Conservation (phyloP, 2,113 vertebrate genomes). For the Panthera uncia region DNA sequence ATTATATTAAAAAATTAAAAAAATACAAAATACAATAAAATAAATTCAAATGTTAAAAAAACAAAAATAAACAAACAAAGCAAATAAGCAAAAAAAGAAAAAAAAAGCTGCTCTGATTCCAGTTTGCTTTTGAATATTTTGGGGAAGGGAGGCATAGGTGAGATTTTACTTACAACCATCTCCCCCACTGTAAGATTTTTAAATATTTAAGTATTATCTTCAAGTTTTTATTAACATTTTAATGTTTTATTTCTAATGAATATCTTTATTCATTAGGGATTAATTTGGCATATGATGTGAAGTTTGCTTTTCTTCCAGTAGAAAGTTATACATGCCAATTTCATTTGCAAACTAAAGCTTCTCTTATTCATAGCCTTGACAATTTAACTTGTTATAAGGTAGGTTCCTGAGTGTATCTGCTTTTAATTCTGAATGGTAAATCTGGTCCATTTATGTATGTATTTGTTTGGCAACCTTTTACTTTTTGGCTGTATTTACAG, state of each 20-base stretch:
- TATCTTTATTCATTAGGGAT: background rate
- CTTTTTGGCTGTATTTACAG: background rate
- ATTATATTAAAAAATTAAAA: too few relatives aligned
- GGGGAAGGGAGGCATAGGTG: rapidly evolving
- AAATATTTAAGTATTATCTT: background rate
- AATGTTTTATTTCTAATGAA: background rate
- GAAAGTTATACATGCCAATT: background rate
- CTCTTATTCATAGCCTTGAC: background rate
- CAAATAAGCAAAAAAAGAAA: too few relatives aligned
- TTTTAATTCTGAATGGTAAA: background rate
- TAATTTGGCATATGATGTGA: background rate
- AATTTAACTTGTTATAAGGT: background rate
- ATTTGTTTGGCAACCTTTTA: background rate
- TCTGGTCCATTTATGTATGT: background rate
- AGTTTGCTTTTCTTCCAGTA: background rate
- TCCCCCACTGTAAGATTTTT: background rate
- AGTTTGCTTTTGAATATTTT: background rate
- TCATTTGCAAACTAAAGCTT: background rate
- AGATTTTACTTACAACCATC: background rate
- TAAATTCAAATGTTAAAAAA: too few relatives aligned
- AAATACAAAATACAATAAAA: too few relatives aligned
- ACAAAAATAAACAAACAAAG: too few relatives aligned
- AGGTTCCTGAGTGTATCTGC: background rate
- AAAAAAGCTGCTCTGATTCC: too few relatives aligned
- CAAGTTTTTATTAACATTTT: background rate